Evolutionary conservation across 2,113 vertebrate species (phyloP).

Genomic region (Crypturellus undulatus): DNA sequence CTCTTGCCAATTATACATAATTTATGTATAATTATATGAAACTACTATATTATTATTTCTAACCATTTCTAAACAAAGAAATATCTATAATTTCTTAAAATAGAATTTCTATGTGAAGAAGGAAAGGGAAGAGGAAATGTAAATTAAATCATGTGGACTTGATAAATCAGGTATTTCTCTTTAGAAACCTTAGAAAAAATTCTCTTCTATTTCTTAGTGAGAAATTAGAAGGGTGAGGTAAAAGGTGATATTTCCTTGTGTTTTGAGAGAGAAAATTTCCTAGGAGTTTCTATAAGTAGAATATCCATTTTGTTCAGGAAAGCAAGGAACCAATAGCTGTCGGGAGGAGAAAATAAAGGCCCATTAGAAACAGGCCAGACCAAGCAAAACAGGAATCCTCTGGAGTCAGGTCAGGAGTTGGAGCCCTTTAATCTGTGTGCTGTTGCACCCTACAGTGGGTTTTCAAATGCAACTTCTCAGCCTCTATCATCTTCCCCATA

Average conservation of each 20-base stretch:
- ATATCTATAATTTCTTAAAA: background rate
- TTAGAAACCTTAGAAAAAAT: background rate
- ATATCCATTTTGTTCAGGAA: background rate
- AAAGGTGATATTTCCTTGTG: background rate
- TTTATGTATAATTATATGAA: background rate
- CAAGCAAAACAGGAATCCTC: background rate
- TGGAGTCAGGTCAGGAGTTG: background rate
- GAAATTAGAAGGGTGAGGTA: background rate
- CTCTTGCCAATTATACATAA: background rate
- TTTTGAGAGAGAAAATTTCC: background rate
- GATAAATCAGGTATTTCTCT: background rate
- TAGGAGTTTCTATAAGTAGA: background rate
- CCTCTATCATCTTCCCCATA: background rate
- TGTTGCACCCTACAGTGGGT: background rate
- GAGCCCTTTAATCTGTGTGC: background rate
- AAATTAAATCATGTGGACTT: background rate
- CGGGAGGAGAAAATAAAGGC: background rate
- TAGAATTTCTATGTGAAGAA: background rate
- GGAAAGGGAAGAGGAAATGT: background rate
- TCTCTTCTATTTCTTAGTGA: background rate
- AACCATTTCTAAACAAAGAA: background rate
- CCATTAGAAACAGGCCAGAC: background rate
- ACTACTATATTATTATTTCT: background rate
- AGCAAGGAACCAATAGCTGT: background rate
- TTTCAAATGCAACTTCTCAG: background rate